Evolutionary conservation across 2,113 vertebrate genomes (phyloP).

Genomic region (Todiramphus chloris): DNA sequence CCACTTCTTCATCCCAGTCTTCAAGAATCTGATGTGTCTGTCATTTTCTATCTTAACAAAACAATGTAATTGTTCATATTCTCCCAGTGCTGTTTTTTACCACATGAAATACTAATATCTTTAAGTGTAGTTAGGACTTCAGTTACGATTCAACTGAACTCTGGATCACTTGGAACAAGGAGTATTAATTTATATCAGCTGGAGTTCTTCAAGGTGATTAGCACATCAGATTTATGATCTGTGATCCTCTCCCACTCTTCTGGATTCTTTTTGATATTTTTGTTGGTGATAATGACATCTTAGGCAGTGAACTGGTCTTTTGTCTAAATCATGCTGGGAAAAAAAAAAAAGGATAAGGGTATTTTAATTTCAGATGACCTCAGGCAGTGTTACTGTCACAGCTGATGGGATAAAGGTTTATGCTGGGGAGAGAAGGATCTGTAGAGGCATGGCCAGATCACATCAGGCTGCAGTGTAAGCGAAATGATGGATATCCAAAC

Average conservation of each 20-base stretch:
- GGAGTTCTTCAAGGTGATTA: not conserved
- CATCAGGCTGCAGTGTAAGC: not conserved
- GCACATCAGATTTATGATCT: not conserved
- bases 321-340: not conserved
- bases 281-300: not conserved
- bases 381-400: not conserved
- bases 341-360: not conserved
- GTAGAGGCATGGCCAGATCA: not conserved
- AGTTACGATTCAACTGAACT: not conserved
- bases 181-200: not conserved
- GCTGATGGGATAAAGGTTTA: not conserved
- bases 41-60: not conserved
- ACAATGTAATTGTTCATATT: not conserved
- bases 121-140: not conserved
- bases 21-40: not conserved
- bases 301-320: not conserved
- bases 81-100: not conserved
- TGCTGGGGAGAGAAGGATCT: not conserved
- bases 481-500: not conserved
- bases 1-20: not conserved
- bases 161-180: not conserved
- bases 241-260: not conserved
- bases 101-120: not conserved
- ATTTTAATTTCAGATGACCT: not conserved
- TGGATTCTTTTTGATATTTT: not conserved